These are phyloP conservation scores for Tethya wilhelma DNA, from an alignment of 37 sponge, comb jelly and placozoan species.

Conservation along the genomic window DNA sequence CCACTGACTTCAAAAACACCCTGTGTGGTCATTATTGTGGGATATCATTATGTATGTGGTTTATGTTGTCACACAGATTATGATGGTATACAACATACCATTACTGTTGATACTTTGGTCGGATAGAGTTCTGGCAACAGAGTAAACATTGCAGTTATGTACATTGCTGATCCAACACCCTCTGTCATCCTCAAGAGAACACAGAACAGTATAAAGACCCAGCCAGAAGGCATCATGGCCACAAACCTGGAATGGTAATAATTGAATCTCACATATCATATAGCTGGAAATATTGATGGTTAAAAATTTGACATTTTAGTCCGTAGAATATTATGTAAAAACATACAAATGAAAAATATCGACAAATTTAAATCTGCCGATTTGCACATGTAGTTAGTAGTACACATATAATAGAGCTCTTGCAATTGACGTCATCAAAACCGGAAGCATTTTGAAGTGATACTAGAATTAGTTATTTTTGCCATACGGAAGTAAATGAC, in stretches of 20 bases:
- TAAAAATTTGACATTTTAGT: not conserved
- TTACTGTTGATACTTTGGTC: slow-evolving; percentile 3
- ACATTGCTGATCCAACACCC: slow-evolving; percentile 46
- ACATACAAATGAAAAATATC: not conserved
- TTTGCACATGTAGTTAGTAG: too few relatives aligned
- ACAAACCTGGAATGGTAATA: too few relatives aligned
- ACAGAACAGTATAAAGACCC: slow-evolving; percentile 24
- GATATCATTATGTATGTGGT: not conserved
- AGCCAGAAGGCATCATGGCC: not conserved
- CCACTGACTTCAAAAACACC: slow-evolving; percentile 52
- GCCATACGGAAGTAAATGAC: too few relatives aligned
- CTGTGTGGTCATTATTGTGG: too few relatives aligned
- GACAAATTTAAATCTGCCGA: too few relatives aligned
- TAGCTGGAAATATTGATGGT: too few relatives aligned
- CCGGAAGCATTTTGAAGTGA: too few relatives aligned
- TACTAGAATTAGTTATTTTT: too few relatives aligned
- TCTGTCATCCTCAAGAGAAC: slow-evolving; percentile 40
- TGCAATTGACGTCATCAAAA: too few relatives aligned
- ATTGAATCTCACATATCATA: too few relatives aligned
- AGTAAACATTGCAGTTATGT: slow-evolving; percentile 40
- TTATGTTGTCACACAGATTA: not conserved
- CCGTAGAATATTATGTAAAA: not conserved
- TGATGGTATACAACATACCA: not conserved
- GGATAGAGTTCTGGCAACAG: slow-evolving; percentile 28
- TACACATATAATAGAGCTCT: too few relatives aligned